Base-by-base conservation (phyloP, 2,888 invertebrate species). In the Hartigia nigra region DNA sequence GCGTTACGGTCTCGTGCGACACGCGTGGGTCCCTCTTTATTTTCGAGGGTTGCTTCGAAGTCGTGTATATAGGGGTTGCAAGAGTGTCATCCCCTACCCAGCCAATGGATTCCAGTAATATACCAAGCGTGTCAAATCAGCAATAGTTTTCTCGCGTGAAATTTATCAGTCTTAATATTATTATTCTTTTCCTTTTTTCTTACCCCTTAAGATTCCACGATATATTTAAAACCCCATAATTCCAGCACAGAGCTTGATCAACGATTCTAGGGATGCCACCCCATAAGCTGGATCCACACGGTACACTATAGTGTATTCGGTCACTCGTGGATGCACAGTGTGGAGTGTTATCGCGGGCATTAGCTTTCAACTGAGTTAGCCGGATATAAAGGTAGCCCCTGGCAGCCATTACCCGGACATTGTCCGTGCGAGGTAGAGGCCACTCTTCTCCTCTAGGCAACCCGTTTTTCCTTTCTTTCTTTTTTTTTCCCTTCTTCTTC, bases 401-500 rank as follows among this genome's bases (percentile, higher is more conserved):
- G 88, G 89, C 88, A 86, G 87, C 90, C 90, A 90, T 91, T 91
- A 91, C 88, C 86, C 87, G 89, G 89, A 90, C 90, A 90, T 90
- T 90, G 91, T 91, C 89, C 90, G 89, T 82, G 82, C 81, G 84
- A 85, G 84, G 83, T 83, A 85, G 81, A 82, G 74, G 69, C 76
- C 32, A 31, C 72, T 72, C 72, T 72, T 12, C 14, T 55, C 9
- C 55, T 55, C 55, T 23, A 14, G 23, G 55, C 55, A 55, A 55
- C 55, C 55, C 55, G 55, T 55, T 55, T 14, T n/a, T n/a, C n/a
- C n/a, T n/a, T n/a, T 32, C n/a, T 69, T 69, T 35, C 55, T 55
- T 55, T 55, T 55, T 55, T 23, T 5, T 80, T 74, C 80, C 75
- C 23, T 76, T 70, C 80, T 77, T 80, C 79, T 81, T 83, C 79